Conservation (phyloP, 1,140 invertebrate species). For the Ladona fulva region DNA sequence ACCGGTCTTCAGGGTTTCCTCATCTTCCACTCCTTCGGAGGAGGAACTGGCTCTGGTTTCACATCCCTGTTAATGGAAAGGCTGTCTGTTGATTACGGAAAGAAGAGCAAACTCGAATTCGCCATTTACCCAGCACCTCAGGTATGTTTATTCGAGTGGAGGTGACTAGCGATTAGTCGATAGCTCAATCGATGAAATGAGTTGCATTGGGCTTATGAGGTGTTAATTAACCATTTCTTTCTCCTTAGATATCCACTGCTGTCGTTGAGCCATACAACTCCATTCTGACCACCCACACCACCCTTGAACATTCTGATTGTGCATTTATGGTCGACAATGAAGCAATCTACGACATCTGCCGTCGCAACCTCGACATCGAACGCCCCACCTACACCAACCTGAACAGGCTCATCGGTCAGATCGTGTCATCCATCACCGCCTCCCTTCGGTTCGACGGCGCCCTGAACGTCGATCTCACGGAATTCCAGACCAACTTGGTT, state of each 20-base stretch:
- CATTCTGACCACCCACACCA: conserved; percentile 69
- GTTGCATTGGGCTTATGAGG: not conserved
- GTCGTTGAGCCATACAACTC: conserved; percentile 88
- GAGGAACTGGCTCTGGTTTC: conserved; percentile 82
- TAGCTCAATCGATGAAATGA: not conserved
- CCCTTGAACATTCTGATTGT: conserved; percentile 74
- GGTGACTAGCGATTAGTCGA: not conserved
- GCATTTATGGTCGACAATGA: conserved; percentile 88
- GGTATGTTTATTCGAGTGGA: conserved; percentile 36
- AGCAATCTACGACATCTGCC: conserved; percentile 86
- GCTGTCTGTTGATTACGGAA: conserved; percentile 80
- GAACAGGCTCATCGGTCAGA: conserved; percentile 74
- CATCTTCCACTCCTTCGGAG: conserved; percentile 86
- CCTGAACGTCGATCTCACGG: conserved; percentile 78
- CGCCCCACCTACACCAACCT: conserved; percentile 71
- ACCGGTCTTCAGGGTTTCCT: conserved; percentile 79
- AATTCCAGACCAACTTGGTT: conserved; percentile 84
- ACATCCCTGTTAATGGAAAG: conserved; percentile 81
- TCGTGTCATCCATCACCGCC: conserved; percentile 78
- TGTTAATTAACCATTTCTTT: conserved; percentile 31
- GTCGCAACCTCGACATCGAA: conserved; percentile 78
- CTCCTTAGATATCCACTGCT: conserved; percentile 59
- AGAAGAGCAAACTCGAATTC: conserved; percentile 83
- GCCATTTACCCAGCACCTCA: conserved; percentile 84
- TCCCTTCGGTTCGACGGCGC: conserved; percentile 84